A percentile compares a stretch with the other conserved stretches of the same genome.
Evolutionary conservation across 1,140 invertebrate genomes (phyloP).

Genomic region (Heterodera schachtii): DNA sequence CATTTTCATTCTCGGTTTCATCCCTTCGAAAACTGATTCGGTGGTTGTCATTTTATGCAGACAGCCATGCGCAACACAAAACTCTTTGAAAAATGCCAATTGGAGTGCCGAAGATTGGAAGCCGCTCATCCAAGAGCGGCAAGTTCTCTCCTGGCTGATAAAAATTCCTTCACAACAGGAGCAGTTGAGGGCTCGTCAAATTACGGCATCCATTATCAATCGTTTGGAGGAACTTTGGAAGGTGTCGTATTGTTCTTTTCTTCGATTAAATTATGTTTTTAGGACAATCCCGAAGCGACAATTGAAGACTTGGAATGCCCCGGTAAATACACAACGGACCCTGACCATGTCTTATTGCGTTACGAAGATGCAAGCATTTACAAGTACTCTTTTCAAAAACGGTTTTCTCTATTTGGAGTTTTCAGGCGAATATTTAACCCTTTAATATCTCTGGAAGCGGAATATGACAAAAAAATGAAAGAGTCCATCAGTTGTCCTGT

Average conservation of each 20-base stretch:
- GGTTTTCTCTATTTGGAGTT: constrained; percentile 32
- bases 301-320: constrained; percentile 97
- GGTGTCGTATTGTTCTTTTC: constrained; percentile 50
- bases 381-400: constrained; percentile 27
- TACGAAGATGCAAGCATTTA: constrained; percentile 94
- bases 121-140: constrained; percentile 89
- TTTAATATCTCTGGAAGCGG: constrained; percentile 92
- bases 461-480: constrained; percentile 96
- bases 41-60: constrained; percentile 96
- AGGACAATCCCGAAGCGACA: constrained; percentile 77
- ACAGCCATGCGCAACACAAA: constrained; percentile 95
- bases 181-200: constrained; percentile 88
- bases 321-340: constrained; percentile 69
- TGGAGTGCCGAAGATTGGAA: constrained; percentile 94
- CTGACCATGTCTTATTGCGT: constrained; percentile 84
- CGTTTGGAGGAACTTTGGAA: constrained; percentile 98
- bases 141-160: constrained; percentile 92
- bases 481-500: constrained; percentile 98
- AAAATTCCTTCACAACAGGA: constrained; percentile 94
- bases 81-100: constrained; percentile 94
- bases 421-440: constrained; percentile 98
- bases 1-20: constrained; percentile 96
- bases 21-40: constrained; percentile 97
- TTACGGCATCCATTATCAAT: constrained; percentile 93
- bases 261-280: constrained; percentile 39